A percentile compares a stretch with the other conserved stretches of the same genome.
Conservation (phyloP, 1,140 invertebrate species). For the Anastrepha ludens region DNA sequence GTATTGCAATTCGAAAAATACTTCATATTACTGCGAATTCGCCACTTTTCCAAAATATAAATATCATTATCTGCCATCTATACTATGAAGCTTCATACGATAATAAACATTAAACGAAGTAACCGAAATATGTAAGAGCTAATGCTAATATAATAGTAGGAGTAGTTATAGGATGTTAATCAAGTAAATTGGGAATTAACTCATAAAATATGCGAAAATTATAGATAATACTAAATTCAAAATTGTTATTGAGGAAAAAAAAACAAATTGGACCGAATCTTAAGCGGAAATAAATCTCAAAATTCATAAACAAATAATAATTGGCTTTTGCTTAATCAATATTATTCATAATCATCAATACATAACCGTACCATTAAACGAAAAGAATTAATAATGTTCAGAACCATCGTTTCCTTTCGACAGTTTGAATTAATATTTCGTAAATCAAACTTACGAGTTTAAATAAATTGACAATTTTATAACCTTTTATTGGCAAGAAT, state of each 20-base stretch:
- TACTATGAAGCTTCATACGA: neutral
- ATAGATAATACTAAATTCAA: constrained; percentile 16
- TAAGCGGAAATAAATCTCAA: neutral
- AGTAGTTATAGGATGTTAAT: constrained; percentile 25
- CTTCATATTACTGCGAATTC: neutral
- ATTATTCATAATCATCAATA: neutral
- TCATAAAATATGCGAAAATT: neutral
- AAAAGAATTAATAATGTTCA: too few species aligned
- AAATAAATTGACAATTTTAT: too few species aligned
- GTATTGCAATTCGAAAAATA: neutral
- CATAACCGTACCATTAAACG: too few species aligned
- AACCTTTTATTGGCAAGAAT: too few species aligned
- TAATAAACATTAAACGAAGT: constrained; percentile 25
- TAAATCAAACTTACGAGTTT: too few species aligned
- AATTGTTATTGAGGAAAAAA: constrained; percentile 15
- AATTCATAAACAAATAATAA: neutral
- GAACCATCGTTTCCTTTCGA: too few species aligned
- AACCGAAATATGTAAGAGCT: neutral
- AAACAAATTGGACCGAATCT: constrained; percentile 1
- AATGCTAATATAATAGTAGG: constrained; percentile 4
- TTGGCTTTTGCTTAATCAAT: neutral
- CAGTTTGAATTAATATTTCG: too few species aligned
- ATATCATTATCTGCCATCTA: neutral
- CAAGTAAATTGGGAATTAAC: neutral
- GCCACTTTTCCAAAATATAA: neutral